phyloP scores from a whole-genome alignment of 2,888 invertebrate genomes.

The Limnephilus auricula region DNA sequence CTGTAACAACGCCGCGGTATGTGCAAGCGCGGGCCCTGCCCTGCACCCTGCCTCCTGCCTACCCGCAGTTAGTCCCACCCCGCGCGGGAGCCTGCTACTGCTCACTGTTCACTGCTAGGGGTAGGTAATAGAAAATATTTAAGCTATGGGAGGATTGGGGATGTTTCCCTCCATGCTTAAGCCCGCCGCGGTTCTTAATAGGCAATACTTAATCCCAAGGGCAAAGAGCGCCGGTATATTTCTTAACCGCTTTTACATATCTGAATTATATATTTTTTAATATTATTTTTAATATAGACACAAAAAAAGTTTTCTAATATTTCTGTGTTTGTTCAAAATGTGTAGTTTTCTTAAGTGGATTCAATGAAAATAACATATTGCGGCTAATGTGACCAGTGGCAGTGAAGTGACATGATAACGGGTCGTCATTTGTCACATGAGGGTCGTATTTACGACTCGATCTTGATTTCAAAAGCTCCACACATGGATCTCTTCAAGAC shows the following conservation, averaged over 20 bases:
- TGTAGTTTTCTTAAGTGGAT: too few relatives aligned
- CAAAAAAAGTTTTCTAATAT: too few relatives aligned
- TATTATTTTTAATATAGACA: too few relatives aligned
- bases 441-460: too few relatives aligned
- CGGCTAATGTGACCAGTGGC: too few relatives aligned
- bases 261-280: too few relatives aligned
- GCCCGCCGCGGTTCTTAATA: constrained; percentile 16
- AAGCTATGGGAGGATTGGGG: constrained; percentile 30
- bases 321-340: too few relatives aligned
- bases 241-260: neutral
- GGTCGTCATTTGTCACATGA: too few relatives aligned
- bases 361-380: too few relatives aligned
- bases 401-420: too few relatives aligned
- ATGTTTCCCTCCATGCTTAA: neutral
- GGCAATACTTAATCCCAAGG: constrained; percentile 39
- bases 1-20: constrained; percentile 21
- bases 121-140: constrained; percentile 53
- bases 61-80: neutral
- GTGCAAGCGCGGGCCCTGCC: neutral
- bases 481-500: too few relatives aligned
- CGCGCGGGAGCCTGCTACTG: neutral
- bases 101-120: neutral
- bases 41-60: neutral
- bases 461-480: too few relatives aligned
- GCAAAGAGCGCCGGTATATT: constrained; percentile 2